A percentile compares a stretch with the other conserved stretches of the same genome.
Conservation (phyloP, 2,113 vertebrate species). For the Periophthalmodon schlosseri region DNA sequence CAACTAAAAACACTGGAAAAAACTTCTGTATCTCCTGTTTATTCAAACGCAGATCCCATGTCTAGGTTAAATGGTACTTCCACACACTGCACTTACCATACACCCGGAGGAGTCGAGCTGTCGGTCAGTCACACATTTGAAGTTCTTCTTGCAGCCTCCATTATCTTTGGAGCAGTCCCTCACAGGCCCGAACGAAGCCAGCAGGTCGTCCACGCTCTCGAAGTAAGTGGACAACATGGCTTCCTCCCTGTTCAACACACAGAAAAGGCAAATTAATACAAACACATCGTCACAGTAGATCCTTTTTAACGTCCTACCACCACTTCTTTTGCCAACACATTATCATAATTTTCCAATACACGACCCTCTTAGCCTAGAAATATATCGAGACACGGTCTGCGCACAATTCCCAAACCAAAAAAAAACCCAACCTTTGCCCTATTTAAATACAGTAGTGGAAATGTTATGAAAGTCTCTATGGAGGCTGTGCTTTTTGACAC, state of each 20-base stretch:
- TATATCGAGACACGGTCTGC: not conserved
- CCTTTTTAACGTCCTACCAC: not conserved
- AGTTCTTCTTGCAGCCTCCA: constrained; percentile 95
- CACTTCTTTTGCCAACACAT: too few relatives aligned
- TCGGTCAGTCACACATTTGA: constrained; percentile 95
- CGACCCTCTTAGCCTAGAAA: not conserved
- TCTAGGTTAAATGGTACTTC: too few relatives aligned
- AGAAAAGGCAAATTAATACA: constrained; percentile 17
- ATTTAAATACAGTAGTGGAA: not conserved
- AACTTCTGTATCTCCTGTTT: too few relatives aligned
- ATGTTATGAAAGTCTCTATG: not conserved
- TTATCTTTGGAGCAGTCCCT: constrained; percentile 96
- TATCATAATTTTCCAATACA: too few relatives aligned
- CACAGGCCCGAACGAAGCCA: constrained; percentile 94
- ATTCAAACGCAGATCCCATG: not conserved
- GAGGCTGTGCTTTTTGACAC: constrained; percentile 2
- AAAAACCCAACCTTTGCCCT: not conserved
- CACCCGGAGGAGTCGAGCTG: constrained; percentile 93
- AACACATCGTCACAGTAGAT: not conserved
- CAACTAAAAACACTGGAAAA: too few relatives aligned
- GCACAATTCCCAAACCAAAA: not conserved
- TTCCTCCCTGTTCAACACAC: constrained; percentile 86
- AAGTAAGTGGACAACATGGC: constrained; percentile 97
- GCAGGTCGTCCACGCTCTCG: constrained; percentile 93
- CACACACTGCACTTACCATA: constrained; percentile 80